phyloP scores from a whole-genome alignment of 2,113 vertebrate genomes.

The Chamaetylas fuelleborni region DNA sequence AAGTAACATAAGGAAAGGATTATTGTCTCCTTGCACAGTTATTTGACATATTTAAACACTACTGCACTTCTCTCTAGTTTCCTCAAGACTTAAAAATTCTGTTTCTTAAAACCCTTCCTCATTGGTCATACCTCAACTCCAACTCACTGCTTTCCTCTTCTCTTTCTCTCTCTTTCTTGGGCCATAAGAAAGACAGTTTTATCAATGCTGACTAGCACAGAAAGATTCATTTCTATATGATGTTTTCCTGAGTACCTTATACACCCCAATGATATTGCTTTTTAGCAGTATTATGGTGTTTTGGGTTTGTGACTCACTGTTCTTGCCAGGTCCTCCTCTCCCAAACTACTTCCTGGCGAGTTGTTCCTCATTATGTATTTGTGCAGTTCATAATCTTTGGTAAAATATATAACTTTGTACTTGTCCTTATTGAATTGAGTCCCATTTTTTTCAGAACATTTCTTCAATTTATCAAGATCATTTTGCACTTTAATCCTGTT shows the following conservation, averaged over 20 bases:
- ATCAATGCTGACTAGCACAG: not conserved
- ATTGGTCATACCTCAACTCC: not conserved
- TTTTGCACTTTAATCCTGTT: constrained; percentile 38
- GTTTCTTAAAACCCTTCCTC: not conserved
- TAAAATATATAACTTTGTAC: not conserved
- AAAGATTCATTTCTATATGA: not conserved
- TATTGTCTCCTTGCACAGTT: not conserved
- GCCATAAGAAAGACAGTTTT: not conserved
- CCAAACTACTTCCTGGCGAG: not conserved
- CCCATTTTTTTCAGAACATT: constrained; percentile 24
- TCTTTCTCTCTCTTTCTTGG: not conserved
- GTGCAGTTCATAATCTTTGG: not conserved
- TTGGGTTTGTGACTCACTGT: not conserved
- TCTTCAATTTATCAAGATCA: constrained; percentile 30
- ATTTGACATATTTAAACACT: not conserved
- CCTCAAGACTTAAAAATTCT: not conserved
- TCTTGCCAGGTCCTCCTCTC: not conserved
- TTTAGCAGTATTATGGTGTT: not conserved
- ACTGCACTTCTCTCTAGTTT: not conserved
- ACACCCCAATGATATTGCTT: not conserved
- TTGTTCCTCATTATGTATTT: not conserved
- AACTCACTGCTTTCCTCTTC: not conserved
- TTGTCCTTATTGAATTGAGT: constrained; percentile 18
- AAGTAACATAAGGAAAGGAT: not conserved
- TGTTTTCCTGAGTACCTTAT: not conserved